phyloP scores from a whole-genome alignment of 2,797 vertebrate species.

The Poeciliopsis turneri region DNA sequence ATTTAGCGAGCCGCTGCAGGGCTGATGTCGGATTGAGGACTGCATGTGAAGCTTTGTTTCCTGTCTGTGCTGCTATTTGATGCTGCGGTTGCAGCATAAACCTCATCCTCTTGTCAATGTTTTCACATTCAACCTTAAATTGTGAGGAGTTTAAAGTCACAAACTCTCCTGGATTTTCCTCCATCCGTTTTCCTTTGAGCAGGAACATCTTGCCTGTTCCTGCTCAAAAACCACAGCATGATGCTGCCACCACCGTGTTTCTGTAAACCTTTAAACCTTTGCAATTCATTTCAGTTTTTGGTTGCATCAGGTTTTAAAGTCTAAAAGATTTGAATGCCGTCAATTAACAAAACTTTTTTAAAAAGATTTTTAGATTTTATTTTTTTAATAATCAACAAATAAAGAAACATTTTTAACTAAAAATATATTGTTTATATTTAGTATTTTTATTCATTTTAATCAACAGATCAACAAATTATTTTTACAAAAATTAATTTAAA shows the following conservation, averaged over 20 bases:
- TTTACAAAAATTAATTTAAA: too few relatives aligned
- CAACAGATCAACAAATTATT: too few relatives aligned
- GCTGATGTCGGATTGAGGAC: conserved; percentile 18
- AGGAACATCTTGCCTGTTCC: not conserved
- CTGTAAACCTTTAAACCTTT: not conserved
- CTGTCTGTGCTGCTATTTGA: not conserved
- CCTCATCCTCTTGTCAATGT: not conserved
- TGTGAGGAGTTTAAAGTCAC: not conserved
- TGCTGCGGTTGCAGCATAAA: not conserved
- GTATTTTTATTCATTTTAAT: too few relatives aligned
- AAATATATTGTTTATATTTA: too few relatives aligned
- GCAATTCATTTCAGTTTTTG: not conserved
- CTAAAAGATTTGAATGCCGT: not conserved
- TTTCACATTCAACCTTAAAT: not conserved
- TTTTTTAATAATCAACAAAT: too few relatives aligned
- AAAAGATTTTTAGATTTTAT: too few relatives aligned
- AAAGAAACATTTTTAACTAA: too few relatives aligned
- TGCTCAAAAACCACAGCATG: not conserved
- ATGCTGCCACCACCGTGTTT: not conserved
- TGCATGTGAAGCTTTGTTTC: not conserved
- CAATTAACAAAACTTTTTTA: not conserved
- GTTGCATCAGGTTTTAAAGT: not conserved
- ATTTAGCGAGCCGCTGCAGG: conserved; percentile 35
- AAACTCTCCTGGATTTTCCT: too few relatives aligned
- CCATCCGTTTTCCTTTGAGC: not conserved